These are phyloP conservation scores for Leucopsar rothschildi DNA, from an alignment of 2,113 vertebrate species.

Conservation along the genomic window DNA sequence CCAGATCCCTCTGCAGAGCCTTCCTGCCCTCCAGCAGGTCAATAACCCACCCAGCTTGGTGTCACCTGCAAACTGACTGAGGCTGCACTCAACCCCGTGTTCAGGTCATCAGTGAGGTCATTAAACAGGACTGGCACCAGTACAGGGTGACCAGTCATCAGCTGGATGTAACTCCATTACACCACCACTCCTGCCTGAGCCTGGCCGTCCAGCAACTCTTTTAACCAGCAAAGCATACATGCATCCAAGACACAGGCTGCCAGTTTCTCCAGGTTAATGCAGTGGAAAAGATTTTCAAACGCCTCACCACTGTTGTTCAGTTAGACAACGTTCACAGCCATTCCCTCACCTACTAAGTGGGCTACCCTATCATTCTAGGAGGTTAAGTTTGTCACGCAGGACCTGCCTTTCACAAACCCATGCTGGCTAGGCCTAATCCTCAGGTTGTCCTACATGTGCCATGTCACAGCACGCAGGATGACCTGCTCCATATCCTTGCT, in stretches of 20 bases:
- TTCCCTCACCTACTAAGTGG: background rate
- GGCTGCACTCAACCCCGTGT: fast-evolving
- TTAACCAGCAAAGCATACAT: background rate
- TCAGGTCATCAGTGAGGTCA: background rate
- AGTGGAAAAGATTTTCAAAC: background rate
- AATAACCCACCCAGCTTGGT: background rate
- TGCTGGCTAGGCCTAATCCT: no score
- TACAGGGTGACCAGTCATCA: fast-evolving
- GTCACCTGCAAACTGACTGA: background rate
- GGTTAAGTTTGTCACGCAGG: background rate
- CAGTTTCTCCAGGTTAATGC: background rate
- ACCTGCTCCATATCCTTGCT: no score
- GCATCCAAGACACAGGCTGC: fast-evolving
- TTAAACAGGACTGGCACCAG: background rate
- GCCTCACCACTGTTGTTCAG: background rate
- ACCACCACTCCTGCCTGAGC: no score
- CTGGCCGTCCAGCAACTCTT: background rate
- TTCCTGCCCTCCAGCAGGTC: background rate
- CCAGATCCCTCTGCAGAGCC: background rate
- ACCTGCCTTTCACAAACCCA: background rate
- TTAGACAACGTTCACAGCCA: background rate
- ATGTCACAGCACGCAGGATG: background rate
- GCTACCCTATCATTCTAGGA: background rate
- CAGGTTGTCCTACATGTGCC: background rate
- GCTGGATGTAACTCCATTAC: background rate